A percentile compares a stretch with the other conserved stretches of the same genome.
phyloP scores from a whole-genome alignment of 2,888 invertebrate genomes.

The Microplitis deprimator region DNA sequence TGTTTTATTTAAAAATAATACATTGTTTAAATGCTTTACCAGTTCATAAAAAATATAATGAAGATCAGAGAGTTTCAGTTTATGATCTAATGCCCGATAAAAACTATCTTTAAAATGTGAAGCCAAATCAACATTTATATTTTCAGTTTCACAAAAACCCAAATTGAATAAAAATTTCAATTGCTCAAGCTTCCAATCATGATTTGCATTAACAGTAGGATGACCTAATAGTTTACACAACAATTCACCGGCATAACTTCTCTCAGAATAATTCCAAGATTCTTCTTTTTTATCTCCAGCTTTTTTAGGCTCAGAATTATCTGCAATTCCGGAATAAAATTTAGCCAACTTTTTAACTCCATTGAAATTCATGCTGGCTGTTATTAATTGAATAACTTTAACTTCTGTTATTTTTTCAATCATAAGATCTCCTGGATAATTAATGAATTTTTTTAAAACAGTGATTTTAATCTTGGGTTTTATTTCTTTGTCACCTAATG shows the following conservation, averaged over 20 bases:
- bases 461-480: slow-evolving; percentile 74
- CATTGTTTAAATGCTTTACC: slow-evolving; percentile 75
- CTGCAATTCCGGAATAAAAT: slow-evolving; percentile 76
- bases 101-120: slow-evolving; percentile 79
- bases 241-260: slow-evolving; percentile 78
- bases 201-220: slow-evolving; percentile 73
- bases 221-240: slow-evolving; percentile 74
- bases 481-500: slow-evolving; percentile 73
- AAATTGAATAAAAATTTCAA: slow-evolving; percentile 78
- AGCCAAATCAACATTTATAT: slow-evolving; percentile 76
- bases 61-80: slow-evolving; percentile 77
- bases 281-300: slow-evolving; percentile 71
- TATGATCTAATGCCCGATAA: slow-evolving; percentile 80
- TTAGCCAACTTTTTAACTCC: slow-evolving; percentile 78
- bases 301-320: slow-evolving; percentile 75
- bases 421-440: slow-evolving; percentile 81
- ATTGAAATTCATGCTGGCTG: slow-evolving; percentile 75
- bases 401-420: slow-evolving; percentile 82
- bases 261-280: slow-evolving; percentile 80
- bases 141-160: slow-evolving; percentile 77
- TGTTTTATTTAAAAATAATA: slow-evolving; percentile 65
- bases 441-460: slow-evolving; percentile 77
- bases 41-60: slow-evolving; percentile 76
- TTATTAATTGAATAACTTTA: slow-evolving; percentile 78
- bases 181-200: slow-evolving; percentile 79